These are phyloP conservation scores for Chaitophorus viminalis DNA, from an alignment of 2,888 invertebrate species.

Conservation along the genomic window DNA sequence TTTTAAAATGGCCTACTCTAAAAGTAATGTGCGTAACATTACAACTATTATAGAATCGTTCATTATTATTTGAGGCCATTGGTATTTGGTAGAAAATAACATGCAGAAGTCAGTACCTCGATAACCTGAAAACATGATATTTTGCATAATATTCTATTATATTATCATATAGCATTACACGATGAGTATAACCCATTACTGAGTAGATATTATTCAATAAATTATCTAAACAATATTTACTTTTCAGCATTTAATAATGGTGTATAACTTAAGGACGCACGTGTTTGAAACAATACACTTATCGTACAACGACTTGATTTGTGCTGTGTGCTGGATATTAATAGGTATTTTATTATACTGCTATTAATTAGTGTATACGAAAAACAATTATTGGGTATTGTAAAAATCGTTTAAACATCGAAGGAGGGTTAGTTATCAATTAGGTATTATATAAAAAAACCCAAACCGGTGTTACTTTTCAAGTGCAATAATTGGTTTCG, in stretches of 20 bases:
- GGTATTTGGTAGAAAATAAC: neutral
- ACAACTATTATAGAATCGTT: neutral
- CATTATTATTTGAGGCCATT: neutral
- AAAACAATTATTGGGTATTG: neutral
- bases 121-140: neutral
- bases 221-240: neutral
- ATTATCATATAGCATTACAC: neutral
- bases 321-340: neutral
- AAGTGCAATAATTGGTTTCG: conserved; percentile 38
- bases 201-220: no score
- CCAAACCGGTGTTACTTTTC: neutral
- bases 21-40: neutral
- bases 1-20: neutral
- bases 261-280: neutral
- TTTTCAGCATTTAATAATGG: neutral
- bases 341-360: neutral
- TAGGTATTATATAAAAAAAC: neutral
- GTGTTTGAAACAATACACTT: neutral
- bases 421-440: neutral
- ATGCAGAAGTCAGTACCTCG: neutral
- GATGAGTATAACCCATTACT: neutral
- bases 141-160: conserved; percentile 22
- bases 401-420: neutral
- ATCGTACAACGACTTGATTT: neutral
- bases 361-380: neutral